Evolutionary conservation across 2,888 invertebrate genomes (phyloP), one percentile per base, ranked within the genome.

Genomic region (Tuberolachnus salignus): DNA sequence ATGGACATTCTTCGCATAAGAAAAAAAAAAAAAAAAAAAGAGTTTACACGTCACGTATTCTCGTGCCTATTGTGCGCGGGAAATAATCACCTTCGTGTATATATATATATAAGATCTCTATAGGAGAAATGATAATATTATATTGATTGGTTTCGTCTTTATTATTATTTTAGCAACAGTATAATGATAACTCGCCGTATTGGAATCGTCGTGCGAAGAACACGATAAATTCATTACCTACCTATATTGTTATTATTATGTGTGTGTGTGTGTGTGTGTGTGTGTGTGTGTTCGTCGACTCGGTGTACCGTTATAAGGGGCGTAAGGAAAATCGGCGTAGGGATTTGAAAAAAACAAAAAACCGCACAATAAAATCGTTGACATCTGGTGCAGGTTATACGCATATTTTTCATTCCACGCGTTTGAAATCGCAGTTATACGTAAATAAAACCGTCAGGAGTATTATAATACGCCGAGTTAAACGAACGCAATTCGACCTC

Each of bases 41-140:
- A 46, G 26, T 51, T 55, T 66, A 66, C 16, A 74, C 66, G 74
- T 75, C 75, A 75, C 66, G 66, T 67, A 66, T 44, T 55, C 53
- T 55, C 64, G 64, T 44, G 23, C 1, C 53, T 73, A 64, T 73
- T 67, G 55, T 66, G 4, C 6, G 55, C 14, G 46, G 46, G 55
- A 34, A n/a, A 46, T 14, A 11, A 34, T 34, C 21, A 16, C n/a
- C n/a, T n/a, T 61, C 13, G 44, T 44, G 6, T 6, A 34, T 34
- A 34, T 3, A 34, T 44, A 34, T 6, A 34, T 34, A 34, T 3
- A 34, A 53, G 16, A 44, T 53, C 53, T 61, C n/a, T n/a, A n/a
- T n/a, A 23, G 3, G 14, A 23, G 23, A n/a, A n/a, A 66, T 44
- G 26, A 66, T 55, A 34, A 34, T 34, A n/a, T n/a, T n/a, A 6